Percentiles rank a stretch among this genome's conserved stretches.
Conservation (phyloP, 2,888 invertebrate genomes). For the Lycaena phlaeas region DNA sequence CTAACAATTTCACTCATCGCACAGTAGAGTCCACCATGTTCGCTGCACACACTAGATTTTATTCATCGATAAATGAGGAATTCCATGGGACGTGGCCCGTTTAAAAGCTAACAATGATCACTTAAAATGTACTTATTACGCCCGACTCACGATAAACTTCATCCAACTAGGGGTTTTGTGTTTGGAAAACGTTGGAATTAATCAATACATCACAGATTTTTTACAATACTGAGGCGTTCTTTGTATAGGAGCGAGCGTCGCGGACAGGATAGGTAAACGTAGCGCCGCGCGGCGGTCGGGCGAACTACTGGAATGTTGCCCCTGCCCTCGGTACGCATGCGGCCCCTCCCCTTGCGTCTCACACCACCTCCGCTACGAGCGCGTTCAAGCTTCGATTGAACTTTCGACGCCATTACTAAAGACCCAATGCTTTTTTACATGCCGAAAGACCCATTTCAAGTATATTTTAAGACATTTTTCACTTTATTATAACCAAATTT, state of each 20-base stretch:
- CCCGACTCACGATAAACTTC: conserved; percentile 27
- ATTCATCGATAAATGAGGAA: conserved; percentile 71
- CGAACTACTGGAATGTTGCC: conserved; percentile 67
- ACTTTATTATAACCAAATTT: not conserved
- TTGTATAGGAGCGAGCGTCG: conserved; percentile 58
- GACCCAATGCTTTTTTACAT: conserved; percentile 16
- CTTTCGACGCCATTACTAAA: conserved; percentile 32
- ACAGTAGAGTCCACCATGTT: conserved; percentile 63
- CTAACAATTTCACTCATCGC: conserved; percentile 49
- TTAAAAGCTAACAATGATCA: conserved; percentile 40
- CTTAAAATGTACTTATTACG: conserved; percentile 31
- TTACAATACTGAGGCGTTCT: conserved; percentile 68
- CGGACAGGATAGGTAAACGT: conserved; percentile 34
- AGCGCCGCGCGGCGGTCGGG: conserved; percentile 51
- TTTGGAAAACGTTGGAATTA: conserved; percentile 59
- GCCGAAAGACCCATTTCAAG: conserved; percentile 1
- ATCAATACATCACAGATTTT: conserved; percentile 74
- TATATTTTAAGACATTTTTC: not conserved
- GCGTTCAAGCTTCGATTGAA: conserved; percentile 52
- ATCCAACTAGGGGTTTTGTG: conserved; percentile 33
- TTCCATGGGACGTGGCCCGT: conserved; percentile 66
- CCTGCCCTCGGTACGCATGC: conserved; percentile 59
- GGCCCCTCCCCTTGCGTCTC: conserved; percentile 30
- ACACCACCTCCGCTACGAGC: conserved; percentile 31
- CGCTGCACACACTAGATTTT: conserved; percentile 60